phyloP scores from a whole-genome alignment of 2,113 vertebrate species.

The Brachypodius melanocephalos region DNA sequence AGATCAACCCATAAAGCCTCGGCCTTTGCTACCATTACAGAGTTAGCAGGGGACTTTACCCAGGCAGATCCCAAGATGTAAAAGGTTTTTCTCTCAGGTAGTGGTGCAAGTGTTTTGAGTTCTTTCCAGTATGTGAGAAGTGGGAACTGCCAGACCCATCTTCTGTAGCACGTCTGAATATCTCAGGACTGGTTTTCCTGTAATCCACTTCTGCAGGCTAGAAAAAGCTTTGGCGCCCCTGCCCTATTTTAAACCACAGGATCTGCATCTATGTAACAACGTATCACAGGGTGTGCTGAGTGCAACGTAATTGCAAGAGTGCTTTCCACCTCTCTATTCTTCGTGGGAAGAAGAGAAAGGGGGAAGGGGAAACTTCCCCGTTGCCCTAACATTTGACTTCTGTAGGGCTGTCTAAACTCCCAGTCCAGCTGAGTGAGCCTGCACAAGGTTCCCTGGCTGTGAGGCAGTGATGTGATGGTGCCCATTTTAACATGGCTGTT shows the following conservation, averaged over 20 bases:
- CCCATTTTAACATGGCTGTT: background rate
- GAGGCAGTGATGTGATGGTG: background rate
- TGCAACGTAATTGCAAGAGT: background rate
- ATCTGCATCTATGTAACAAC: background rate
- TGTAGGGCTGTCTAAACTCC: rapidly evolving
- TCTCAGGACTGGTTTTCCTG: background rate
- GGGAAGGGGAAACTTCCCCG: background rate
- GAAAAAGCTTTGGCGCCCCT: background rate
- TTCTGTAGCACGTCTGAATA: rapidly evolving
- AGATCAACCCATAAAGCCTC: background rate
- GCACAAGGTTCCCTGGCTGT: background rate
- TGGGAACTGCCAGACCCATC: background rate
- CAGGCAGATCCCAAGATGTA: background rate
- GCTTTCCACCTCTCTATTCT: background rate
- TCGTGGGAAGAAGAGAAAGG: background rate
- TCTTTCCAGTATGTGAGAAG: background rate
- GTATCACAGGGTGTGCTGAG: background rate
- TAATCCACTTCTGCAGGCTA: background rate
- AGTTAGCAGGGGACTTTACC: background rate
- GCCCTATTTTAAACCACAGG: background rate
- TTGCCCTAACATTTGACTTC: background rate
- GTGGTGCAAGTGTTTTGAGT: background rate
- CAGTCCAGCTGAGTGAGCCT: background rate
- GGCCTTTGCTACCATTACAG: rapidly evolving
- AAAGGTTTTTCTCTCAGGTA: background rate